Evolutionary conservation across 37 sponge, comb jelly and placozoan genomes (phyloP), one percentile per base, ranked within the genome.

Genomic region (Oopsacas minuta): DNA sequence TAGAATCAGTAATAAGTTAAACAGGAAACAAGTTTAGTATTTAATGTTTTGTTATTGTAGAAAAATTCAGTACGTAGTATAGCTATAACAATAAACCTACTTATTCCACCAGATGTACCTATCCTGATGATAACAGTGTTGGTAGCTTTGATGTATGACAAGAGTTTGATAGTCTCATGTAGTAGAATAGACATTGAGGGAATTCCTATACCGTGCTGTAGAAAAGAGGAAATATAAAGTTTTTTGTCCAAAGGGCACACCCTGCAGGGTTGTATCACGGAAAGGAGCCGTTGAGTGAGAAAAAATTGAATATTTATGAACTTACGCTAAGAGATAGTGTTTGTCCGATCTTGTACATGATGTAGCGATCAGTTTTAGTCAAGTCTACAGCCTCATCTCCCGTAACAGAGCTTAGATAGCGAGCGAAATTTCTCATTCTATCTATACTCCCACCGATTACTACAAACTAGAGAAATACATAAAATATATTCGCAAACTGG

Each of bases 151-250:
- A 92, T 91, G 81, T 97, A 97, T 61, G 88, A 39, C 0, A 97
- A 87, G 17, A 97, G 91, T 83, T 97, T 97, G 84, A 91, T 84
- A 39, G 95, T 53, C 85, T 97, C 99, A 75, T 94, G 94, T 34
- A 97, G 90, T 36, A 97, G 85, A 36, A 97, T 97, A 42, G 95
- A 87, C n/a, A 94, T 83, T 0, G 99, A 95, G 0, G 99, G 92
- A 36, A 92, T 89, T 34, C 99, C 99, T 90, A 97, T 95, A 23
- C 95, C 95, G 84, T 97, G 99, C 99, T 97, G n/a, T n/a, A n/a
- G n/a, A n/a, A 88, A 0, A 35, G 37, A 52, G 42, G 30, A 37
- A 36, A 52, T 7, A 85, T 28, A 52, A 28, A 30, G 28, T 22
- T 51, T 23, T 36, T 20, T 51, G 52, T 51, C 22, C 22, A 22